A percentile compares a stretch with the other conserved stretches of the same genome.
phyloP scores from a whole-genome alignment of 2,797 vertebrate species.

The Sarcoramphus papa region DNA sequence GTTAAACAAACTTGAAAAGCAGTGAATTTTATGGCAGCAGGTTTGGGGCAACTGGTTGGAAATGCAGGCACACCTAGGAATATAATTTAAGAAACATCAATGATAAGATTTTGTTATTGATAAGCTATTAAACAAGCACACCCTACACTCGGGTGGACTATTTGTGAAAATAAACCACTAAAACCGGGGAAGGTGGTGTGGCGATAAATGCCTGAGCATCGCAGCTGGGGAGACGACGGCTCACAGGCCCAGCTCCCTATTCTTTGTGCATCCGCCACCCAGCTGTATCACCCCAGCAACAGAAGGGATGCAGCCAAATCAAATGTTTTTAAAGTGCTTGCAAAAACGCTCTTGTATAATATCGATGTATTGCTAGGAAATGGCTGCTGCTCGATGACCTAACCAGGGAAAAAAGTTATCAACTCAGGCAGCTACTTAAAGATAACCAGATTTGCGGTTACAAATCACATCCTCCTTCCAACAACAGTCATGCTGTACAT shows the following conservation, averaged over 20 bases:
- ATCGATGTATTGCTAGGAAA: not conserved
- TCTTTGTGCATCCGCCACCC: not conserved
- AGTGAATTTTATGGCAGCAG: not conserved
- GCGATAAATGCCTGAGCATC: rapidly evolving
- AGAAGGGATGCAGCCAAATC: not conserved
- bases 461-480: not conserved
- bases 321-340: not conserved
- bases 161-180: not conserved
- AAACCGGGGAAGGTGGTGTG: not conserved
- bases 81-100: not conserved
- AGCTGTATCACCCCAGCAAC: not conserved
- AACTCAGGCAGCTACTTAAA: not conserved
- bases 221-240: rapidly evolving
- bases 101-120: not conserved
- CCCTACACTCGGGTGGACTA: too few relatives aligned
- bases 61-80: not conserved
- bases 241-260: not conserved
- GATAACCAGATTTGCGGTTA: not conserved
- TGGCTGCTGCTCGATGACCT: not conserved
- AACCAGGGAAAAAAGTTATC: not conserved
- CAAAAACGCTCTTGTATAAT: not conserved
- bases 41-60: not conserved
- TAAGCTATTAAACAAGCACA: not conserved
- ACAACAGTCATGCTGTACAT: not conserved
- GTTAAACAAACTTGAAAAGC: not conserved